Evolutionary conservation across 2,113 vertebrate genomes (phyloP), one percentile per base, ranked within the genome.

Genomic region (Tympanuchus pallidicinctus): DNA sequence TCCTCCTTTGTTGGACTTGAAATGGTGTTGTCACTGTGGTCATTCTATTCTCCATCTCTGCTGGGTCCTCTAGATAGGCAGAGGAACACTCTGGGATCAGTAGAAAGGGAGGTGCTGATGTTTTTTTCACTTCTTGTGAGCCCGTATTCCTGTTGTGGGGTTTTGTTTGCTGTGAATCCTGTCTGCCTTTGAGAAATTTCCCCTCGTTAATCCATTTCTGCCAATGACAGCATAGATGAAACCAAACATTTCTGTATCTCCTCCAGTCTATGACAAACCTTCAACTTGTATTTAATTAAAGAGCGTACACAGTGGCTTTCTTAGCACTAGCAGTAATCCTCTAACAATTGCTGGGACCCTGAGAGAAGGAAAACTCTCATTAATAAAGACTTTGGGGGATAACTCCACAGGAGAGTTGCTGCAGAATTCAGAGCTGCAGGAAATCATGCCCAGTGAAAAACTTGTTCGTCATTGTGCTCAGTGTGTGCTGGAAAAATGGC

Each of bases 311-410:
- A 82, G 45, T 32, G 79, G 42, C 45, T 92, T 89, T 80, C 60
- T 72, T 89, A 76, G 92, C 92, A 67, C 87, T 36, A 70, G 71
- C 84, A 4, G 43, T 94, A 93, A 93, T 88, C 93, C 93, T 47
- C 42, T 47, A 82, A 88, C 85, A 91, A 60, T 34, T 15, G 43
- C 54, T 57, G 47, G 42, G 87, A 66, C 89, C 74, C 1, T 0
- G 5, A 0, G 2, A 82, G 85, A 80, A 91, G 75, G 89, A 91
- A 88, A 94, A 83, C 69, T 86, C 87, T 92, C 72, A 48, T 94
- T 92, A 93, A 71, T 34, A 57, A 80, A 89, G 87, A 56, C 65
- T 88, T 80, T 57, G 61, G 60, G 60, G 81, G 75, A 65, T 89
- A 83, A 45, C 43, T 86, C 85, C 43, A 43, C 6, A 3, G 22